phyloP scores from a whole-genome alignment of 2,113 vertebrate species.

The Dipodomys spectabilis region DNA sequence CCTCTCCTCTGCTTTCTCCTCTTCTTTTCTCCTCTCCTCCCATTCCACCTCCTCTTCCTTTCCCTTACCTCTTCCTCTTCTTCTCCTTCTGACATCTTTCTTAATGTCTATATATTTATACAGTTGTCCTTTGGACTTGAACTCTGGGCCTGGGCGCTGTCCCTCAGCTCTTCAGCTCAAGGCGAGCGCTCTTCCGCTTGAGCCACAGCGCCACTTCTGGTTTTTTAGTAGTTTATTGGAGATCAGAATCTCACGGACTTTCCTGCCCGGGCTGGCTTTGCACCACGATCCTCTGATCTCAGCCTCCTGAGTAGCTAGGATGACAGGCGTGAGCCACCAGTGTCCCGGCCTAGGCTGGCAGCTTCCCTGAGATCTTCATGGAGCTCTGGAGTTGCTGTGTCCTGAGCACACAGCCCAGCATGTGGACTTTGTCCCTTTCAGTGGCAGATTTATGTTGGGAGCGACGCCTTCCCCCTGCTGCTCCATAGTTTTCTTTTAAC shows the following conservation, averaged over 20 bases:
- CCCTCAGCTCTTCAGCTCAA: no score
- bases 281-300: no score
- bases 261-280: no score
- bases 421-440: rapidly evolving
- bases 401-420: background rate
- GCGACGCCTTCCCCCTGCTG: constrained; percentile 58
- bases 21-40: background rate
- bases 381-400: background rate
- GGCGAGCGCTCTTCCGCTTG: no score
- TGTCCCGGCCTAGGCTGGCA: background rate
- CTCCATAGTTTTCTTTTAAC: constrained; percentile 73
- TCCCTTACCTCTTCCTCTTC: background rate
- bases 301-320: no score
- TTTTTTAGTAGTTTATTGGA: no score
- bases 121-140: background rate
- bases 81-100: background rate
- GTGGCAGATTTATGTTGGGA: constrained; percentile 9
- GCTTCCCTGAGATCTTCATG: background rate
- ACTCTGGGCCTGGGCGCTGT: no score
- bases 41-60: background rate
- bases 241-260: no score
- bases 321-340: no score
- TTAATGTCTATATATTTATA: background rate
- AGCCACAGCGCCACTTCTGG: no score
- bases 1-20: rapidly evolving